Evolutionary conservation across 1,140 invertebrate species (phyloP), one percentile per base, ranked within the genome.

Genomic region (Antheraea pernyi): DNA sequence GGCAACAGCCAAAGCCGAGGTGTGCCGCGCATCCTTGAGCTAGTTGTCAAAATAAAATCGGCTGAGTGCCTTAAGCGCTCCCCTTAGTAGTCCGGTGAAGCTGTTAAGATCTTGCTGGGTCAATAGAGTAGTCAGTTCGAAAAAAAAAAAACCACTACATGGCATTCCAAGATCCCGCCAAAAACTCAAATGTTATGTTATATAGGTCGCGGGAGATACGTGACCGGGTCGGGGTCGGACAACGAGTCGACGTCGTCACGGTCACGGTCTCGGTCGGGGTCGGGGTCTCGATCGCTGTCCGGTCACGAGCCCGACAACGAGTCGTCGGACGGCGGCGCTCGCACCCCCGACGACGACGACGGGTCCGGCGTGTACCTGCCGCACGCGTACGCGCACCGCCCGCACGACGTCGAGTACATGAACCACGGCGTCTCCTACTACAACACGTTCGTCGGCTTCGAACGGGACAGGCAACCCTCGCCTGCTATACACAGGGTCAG

Each of bases 281-380:
- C 91, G 11, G 84, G 84, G 42, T 89, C 87, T 0, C 92, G 94
- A 11, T 94, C 94, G 16, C 82, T 94, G 16, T 93, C 93, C 11
- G 94, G 95, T 0, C 94, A 95, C 87, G 95, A 95, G 83, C 95
- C 95, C 36, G 95, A 95, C 79, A 95, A 95, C 87, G 95, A 95
- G 88, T 95, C 95, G 78, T 95, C 95, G 0, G 95, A 95, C 86
- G 93, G 95, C 80, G 92, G 95, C 72, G 95, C 94, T 0, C 93
- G 95, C 70, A 94, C 94, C 48, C 94, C 94, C 66, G 94, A 94
- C 74, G 94, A 93, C 64, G 88, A 91, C 73, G 88, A 90, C 78
- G 89, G 88, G 48, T 91, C 89, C 18, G 89, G 89, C 48, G 88
- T 90, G 11, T 95, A 95, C 75, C 86, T 95, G 75, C 94, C 94